These are phyloP conservation scores for Bombyx mori DNA, from an alignment of 1,140 invertebrate genomes.

Conservation along the genomic window ASM3026992v2 NC_085124.1:11609001-11609500, in stretches of 20 bases:
- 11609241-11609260: no score
- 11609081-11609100: no score
- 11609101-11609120: no score
- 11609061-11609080: conserved; percentile 11
- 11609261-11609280: conserved; percentile 23
- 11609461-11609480: neutral
- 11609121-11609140: no score
- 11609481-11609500: no score
- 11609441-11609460: neutral
- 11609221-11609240: no score
- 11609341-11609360: conserved; percentile 36
- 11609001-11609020: neutral
- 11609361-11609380: conserved; percentile 23
- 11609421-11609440: conserved; percentile 2
- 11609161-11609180: no score
- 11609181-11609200: no score
- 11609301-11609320: conserved; percentile 32
- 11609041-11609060: conserved; percentile 15
- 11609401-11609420: conserved; percentile 6
- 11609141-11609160: no score
- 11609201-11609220: conserved; percentile 14
- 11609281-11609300: conserved; percentile 52
- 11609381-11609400: conserved; percentile 48
- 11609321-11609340: conserved; percentile 21
- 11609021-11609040: conserved; percentile 11